Evolutionary conservation across 2,888 invertebrate genomes (phyloP).

Genomic region (Nesidiocoris tenuis): DNA sequence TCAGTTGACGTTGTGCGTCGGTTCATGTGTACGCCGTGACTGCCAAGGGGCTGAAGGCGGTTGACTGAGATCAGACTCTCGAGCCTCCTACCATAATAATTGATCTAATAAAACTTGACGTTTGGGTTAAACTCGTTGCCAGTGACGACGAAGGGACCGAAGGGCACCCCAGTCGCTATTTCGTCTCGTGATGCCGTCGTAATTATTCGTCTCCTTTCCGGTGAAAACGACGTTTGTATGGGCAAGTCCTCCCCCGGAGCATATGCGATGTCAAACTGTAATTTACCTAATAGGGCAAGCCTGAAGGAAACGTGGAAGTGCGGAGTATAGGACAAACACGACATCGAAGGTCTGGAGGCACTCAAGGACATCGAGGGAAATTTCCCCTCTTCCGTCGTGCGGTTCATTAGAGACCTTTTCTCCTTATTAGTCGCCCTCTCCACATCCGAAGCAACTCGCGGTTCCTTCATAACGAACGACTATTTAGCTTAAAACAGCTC

Average conservation of each 20-base stretch:
- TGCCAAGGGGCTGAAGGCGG: too few relatives aligned
- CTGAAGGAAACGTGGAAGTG: not conserved
- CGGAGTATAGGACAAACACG: slow-evolving; percentile 32
- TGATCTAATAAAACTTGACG: slow-evolving; percentile 43
- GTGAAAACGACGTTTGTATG: not conserved
- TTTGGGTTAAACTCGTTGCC: slow-evolving; percentile 39
- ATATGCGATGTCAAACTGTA: slow-evolving; percentile 45
- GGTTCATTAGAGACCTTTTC: slow-evolving; percentile 46
- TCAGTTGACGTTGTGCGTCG: too few relatives aligned
- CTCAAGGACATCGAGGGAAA: slow-evolving; percentile 36
- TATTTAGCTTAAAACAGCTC: slow-evolving; percentile 41
- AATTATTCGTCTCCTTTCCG: slow-evolving; percentile 35
- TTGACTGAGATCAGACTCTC: too few relatives aligned
- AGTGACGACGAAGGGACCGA: slow-evolving; percentile 27
- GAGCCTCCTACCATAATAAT: slow-evolving; percentile 4
- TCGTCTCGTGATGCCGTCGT: not conserved
- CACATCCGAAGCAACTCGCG: not conserved
- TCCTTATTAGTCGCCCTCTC: slow-evolving; percentile 39
- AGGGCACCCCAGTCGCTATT: not conserved
- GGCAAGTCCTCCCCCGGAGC: slow-evolving; percentile 25
- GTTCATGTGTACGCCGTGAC: too few relatives aligned
- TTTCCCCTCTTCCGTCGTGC: slow-evolving; percentile 14
- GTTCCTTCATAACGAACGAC: slow-evolving; percentile 40
- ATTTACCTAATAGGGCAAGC: slow-evolving; percentile 44
- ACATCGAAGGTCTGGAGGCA: slow-evolving; percentile 12